Evolutionary conservation across 2,888 invertebrate genomes (phyloP).

Genomic region (Liposcelis brunnea): DNA sequence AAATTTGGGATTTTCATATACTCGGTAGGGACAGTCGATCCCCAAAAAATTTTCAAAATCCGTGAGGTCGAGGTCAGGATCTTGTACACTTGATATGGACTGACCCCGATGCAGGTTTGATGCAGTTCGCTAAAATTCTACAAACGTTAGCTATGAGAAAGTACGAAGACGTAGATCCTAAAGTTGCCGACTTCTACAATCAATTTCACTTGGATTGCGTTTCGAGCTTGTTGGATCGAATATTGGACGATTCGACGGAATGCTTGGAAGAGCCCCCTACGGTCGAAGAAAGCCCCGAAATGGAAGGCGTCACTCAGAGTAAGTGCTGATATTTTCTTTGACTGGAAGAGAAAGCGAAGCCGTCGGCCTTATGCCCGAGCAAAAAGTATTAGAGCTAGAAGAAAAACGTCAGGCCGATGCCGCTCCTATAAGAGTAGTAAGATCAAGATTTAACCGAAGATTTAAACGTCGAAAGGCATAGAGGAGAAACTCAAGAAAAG

Average conservation of each 20-base stretch:
- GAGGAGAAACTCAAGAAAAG: constrained; percentile 33
- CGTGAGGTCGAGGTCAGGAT: too few species aligned
- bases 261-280: constrained; percentile 27
- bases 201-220: constrained; percentile 67
- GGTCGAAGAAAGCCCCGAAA: constrained; percentile 26
- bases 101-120: too few species aligned
- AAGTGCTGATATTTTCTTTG: constrained; percentile 54
- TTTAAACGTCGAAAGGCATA: constrained; percentile 14
- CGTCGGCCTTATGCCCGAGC: constrained; percentile 42
- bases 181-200: constrained; percentile 55
- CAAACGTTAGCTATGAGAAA: constrained; percentile 78
- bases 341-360: constrained; percentile 38
- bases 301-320: constrained; percentile 34
- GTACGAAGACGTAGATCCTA: constrained; percentile 60
- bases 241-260: constrained; percentile 34
- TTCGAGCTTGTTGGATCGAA: constrained; percentile 56
- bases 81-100: too few species aligned
- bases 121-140: constrained; percentile 81
- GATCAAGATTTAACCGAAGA: constrained; percentile 25
- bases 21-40: too few species aligned
- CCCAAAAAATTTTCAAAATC: too few species aligned
- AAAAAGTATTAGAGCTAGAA: constrained; percentile 29
- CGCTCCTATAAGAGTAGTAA: constrained; percentile 13
- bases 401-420: constrained; percentile 12
- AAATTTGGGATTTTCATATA: too few species aligned